Evolutionary conservation across 2,113 vertebrate genomes (phyloP), one percentile per base, ranked within the genome.

Genomic region (Pterocles gutturalis): DNA sequence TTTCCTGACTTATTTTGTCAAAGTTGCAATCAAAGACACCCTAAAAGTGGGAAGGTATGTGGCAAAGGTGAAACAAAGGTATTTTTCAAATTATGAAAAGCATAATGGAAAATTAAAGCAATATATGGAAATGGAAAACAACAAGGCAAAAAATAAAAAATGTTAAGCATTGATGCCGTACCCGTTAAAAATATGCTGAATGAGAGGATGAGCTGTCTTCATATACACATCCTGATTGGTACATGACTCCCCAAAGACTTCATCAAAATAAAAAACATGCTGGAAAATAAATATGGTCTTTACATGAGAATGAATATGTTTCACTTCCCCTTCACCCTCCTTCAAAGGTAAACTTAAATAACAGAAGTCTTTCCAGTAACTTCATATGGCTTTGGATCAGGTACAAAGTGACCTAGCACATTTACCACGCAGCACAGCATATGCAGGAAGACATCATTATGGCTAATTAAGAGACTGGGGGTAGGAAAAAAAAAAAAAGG

Each of bases 211-310:
- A 58, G 99, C 98, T 45, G 99, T 99, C 97, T 98, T 99, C 98
- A 95, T 98, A 97, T 99, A 99, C 49, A 99, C 99, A 80, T 99
- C 99, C 88, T 97, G 96, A 91, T 99, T 99, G 93, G 98, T 98
- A 95, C 98, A 98, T 13, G 97, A 95, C 90, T 99, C 99, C 82
- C 98, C 99, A 96, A 99, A 99, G 96, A 99, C 99, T 97, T 99
- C 99, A 98, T 99, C 99, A 97, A 99, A 99, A 98, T 99, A 99
- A 98, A 99, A 99, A 90, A 98, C 99, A 96, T 99, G 99, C 99
- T 99, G 98, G 87, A 98, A 98, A 97, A 97, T 61, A 98, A 98
- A 98, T 72, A 90, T 34, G 58, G 86, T 89, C 71, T 93, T 98
- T 95, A 96, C 24, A 86, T 65, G 89, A 97, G 92, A 77, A 94